Evolutionary conservation across 2,888 invertebrate species (phyloP), one percentile per base, ranked within the genome.

Genomic region (Morinoia aosen): DNA sequence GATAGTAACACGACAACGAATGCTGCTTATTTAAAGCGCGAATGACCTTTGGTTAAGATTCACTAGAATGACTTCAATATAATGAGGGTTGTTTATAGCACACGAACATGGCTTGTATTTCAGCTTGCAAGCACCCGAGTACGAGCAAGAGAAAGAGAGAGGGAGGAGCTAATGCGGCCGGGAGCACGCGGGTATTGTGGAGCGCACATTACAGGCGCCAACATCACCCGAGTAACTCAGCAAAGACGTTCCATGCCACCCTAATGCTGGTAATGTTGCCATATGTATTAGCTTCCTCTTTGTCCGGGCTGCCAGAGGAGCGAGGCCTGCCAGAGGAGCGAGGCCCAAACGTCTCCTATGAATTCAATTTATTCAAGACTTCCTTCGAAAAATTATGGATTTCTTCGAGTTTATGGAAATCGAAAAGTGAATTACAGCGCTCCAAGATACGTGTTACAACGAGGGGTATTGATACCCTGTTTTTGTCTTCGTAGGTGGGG

Each of bases 221-320:
- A 90, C 48, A 33, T 48, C 56, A 48, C 57, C 8, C 57, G 19
- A 57, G 57, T 93, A 93, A 93, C 93, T 93, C 93, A 93, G 93
- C 93, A 56, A 56, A 57, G 93, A 57, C 93, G 93, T 93, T 93
- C 93, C 57, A 2, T 93, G n/a, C 48, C 93, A 57, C 93, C n/a
- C 93, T 93, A 93, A 93, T 93, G 93, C 57, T 93, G 93, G 57
- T 93, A 93, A 57, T 93, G 93, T 93, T 57, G 57, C 56, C 33
- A 33, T 93, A 57, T 93, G 57, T 58, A 93, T 93, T 57, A 33
- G 93, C 58, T 16, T 12, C n/a, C 57, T 58, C 93, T 93, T 93
- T 93, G 93, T 93, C 93, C 93, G 33, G 7, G 57, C 57, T 56
- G 56, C 57, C 58, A 56, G 11, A 57, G 57, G 57, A 56, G 40